A percentile compares a stretch with the other conserved stretches of the same genome.
Evolutionary conservation across 30 jellyfish, hydroid and myxozoan genomes (phyloP).

Genomic region (Phacellophora camtschatica): DNA sequence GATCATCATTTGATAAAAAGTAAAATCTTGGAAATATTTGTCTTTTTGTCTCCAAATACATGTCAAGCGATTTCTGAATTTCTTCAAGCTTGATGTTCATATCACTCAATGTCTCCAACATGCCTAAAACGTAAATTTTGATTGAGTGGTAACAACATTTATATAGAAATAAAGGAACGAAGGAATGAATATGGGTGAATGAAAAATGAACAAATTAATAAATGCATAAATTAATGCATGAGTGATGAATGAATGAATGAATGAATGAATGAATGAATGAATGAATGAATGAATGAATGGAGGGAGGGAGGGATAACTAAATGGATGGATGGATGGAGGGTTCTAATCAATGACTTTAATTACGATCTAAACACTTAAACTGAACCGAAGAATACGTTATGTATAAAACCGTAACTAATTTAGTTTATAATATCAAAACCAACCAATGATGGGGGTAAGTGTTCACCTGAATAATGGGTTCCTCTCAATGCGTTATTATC

Average conservation of each 20-base stretch:
- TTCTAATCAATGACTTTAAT: too few relatives aligned
- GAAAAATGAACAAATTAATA: neutral
- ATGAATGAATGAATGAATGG: neutral
- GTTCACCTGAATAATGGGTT: slow-evolving; percentile 83
- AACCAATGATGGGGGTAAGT: neutral
- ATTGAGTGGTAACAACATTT: neutral
- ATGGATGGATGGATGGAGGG: too few relatives aligned
- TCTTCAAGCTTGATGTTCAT: slow-evolving; percentile 96
- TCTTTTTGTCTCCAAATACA: slow-evolving; percentile 96
- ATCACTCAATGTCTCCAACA: slow-evolving; percentile 90
- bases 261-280: neutral
- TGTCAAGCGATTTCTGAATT: slow-evolving; percentile 95
- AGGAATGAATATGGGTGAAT: neutral
- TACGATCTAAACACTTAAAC: too few relatives aligned
- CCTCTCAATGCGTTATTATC: slow-evolving; percentile 93
- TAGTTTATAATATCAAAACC: neutral
- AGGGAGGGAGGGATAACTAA: neutral
- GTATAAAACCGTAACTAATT: too few relatives aligned
- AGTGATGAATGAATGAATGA: neutral
- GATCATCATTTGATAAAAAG: slow-evolving; percentile 95
- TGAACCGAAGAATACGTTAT: too few relatives aligned
- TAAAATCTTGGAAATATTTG: slow-evolving; percentile 98
- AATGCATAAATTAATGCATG: neutral
- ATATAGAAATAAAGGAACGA: neutral
- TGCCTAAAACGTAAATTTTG: slow-evolving; percentile 31